Evolutionary conservation across 2,888 invertebrate species (phyloP).

Genomic region (Cyclophora punctaria): DNA sequence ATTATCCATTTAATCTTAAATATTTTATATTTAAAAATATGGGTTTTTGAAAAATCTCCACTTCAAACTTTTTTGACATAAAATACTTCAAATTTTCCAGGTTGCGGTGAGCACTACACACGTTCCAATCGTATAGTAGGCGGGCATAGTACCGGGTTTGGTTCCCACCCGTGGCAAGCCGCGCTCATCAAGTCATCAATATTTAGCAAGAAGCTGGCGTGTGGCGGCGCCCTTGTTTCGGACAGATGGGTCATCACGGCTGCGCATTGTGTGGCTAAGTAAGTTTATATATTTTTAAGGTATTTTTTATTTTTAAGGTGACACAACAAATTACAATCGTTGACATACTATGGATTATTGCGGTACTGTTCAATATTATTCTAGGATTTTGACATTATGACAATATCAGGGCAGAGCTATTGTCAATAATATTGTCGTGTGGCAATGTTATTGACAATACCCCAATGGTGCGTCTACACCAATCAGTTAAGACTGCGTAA

Average conservation of each 20-base stretch:
- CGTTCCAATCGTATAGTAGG: constrained; percentile 94
- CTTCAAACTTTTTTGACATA: neutral
- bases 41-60: neutral
- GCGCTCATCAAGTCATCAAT: constrained; percentile 94
- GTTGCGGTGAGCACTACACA: constrained; percentile 91
- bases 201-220: constrained; percentile 90
- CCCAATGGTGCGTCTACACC: no score
- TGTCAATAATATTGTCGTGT: no score
- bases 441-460: no score
- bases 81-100: constrained; percentile 67
- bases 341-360: no score
- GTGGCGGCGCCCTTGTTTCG: constrained; percentile 92
- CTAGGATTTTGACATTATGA: no score
- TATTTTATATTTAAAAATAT: no score
- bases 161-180: constrained; percentile 95
- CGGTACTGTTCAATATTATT: no score
- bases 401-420: no score
- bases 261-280: constrained; percentile 94
- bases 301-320: no score
- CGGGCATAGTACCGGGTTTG: constrained; percentile 92
- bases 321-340: no score
- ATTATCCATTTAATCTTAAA: no score
- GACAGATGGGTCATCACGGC: constrained; percentile 95
- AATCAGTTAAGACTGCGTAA: no score
- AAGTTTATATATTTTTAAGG: constrained; percentile 48